Percentiles rank a stretch among this genome's conserved stretches.
phyloP scores from a whole-genome alignment of 2,888 invertebrate genomes.

The Limnephilus marmoratus region DNA sequence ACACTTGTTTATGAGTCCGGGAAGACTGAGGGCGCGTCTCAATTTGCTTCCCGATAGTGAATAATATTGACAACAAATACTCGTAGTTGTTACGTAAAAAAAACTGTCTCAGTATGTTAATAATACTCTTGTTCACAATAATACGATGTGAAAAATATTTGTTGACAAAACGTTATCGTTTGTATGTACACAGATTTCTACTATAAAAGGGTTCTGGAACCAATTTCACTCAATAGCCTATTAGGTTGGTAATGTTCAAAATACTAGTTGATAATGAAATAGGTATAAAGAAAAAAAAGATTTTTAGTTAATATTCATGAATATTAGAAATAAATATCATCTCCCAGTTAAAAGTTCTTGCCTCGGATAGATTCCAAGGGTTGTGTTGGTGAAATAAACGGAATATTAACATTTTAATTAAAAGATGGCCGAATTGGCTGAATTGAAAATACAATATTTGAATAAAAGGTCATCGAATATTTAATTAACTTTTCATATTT shows the following conservation, averaged over 20 bases:
- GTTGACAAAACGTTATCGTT: no score
- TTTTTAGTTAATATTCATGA: neutral
- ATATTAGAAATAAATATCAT: constrained; percentile 2
- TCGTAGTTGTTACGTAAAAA: no score
- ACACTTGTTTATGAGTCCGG: no score
- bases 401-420: constrained; percentile 50
- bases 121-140: no score
- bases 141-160: no score
- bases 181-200: neutral
- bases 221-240: neutral
- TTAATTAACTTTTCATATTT: constrained; percentile 17
- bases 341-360: constrained; percentile 21
- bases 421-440: constrained; percentile 33
- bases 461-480: constrained; percentile 35
- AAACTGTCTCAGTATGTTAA: no score
- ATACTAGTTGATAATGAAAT: neutral
- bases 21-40: no score
- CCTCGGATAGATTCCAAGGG: neutral
- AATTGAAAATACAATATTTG: constrained; percentile 38
- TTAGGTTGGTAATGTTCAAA: neutral
- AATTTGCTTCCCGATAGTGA: no score
- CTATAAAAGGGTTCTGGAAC: neutral
- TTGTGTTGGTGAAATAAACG: constrained; percentile 15
- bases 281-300: neutral
- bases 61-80: no score